Percentiles rank a stretch among this genome's conserved stretches.
Evolutionary conservation across 2,113 vertebrate genomes (phyloP).

Genomic region (Thryonomys swinderianus): DNA sequence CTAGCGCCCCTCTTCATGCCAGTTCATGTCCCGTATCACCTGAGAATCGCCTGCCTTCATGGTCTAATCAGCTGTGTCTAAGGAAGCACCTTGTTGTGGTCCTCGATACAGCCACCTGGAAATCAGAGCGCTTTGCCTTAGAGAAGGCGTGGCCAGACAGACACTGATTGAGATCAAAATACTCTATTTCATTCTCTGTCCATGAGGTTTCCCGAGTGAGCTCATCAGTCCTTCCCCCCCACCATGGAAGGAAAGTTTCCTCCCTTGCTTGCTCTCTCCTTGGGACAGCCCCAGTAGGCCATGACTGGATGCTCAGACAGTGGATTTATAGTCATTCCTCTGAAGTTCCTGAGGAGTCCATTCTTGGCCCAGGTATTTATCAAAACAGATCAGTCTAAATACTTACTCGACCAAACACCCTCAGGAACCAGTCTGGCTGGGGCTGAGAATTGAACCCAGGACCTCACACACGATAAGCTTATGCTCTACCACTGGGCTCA

Average conservation of each 20-base stretch:
- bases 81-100: not conserved
- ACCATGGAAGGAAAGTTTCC: not conserved
- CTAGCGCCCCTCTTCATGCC: constrained; percentile 26
- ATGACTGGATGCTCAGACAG: not conserved
- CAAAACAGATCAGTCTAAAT: not conserved
- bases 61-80: not conserved
- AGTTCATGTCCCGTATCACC: constrained; percentile 44
- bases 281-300: not conserved
- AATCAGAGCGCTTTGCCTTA: constrained; percentile 6
- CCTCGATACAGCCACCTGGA: not conserved
- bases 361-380: not conserved
- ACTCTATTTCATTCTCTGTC: not conserved
- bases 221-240: constrained; percentile 23
- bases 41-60: not conserved
- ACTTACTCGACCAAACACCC: not conserved
- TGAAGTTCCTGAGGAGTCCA: not conserved
- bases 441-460: not conserved
- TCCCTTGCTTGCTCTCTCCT: not conserved
- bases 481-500: not conserved
- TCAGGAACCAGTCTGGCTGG: not conserved
- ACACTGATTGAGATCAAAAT: not conserved
- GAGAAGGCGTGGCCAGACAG: not conserved
- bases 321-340: not conserved
- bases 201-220: constrained; percentile 40
- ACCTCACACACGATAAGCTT: not conserved